Evolutionary conservation across 1,140 invertebrate species (phyloP), one percentile per base, ranked within the genome.

Genomic region (Harpegnathos saltator): DNA sequence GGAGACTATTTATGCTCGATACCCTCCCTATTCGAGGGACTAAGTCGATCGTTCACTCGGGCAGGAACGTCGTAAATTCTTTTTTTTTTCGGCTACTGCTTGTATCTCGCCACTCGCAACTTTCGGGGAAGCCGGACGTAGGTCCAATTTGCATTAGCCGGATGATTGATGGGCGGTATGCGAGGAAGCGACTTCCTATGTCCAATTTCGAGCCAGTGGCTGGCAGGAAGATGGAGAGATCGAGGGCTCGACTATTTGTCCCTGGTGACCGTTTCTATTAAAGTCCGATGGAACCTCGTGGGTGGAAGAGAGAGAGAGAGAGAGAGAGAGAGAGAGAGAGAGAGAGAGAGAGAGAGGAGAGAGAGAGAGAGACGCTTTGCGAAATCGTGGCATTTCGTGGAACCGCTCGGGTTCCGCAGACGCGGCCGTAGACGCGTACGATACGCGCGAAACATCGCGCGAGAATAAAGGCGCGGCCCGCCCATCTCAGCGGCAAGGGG

Each of bases 341-440:
- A 33, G 29, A 33, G 29, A 33, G 29, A 33, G 29, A 33, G 29
- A 33, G 29, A 33, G 29, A 33, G 29, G 29, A 33, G 29, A 33
- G 29, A 33, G 29, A 33, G 29, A 33, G 29, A 54, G 29, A 14
- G 48, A 44, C 24, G 58, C 29, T 52, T 72, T 58, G 52, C 69
- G 29, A 58, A 75, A 77, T 68, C 19, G 65, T 19, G 17, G 17
- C 26, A 29, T 50, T 71, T 56, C 68, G 52, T 26, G 52, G 22
- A 56, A 56, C 5, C 11, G 26, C 50, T 11, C 68, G 7, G 26
- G 38, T 50, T 15, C 19, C 65, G 38, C 44, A 50, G 38, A 50
- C 44, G 65, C 12, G 29, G 11, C 15, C 44, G 33, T 15, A 68
- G 69, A 72, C 29, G 1, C 48, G 44, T 17, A 19, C 15, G 68